A percentile compares a stretch with the other conserved stretches of the same genome.
Evolutionary conservation across 1,140 invertebrate genomes (phyloP).

Genomic region (Drosophila tani): DNA sequence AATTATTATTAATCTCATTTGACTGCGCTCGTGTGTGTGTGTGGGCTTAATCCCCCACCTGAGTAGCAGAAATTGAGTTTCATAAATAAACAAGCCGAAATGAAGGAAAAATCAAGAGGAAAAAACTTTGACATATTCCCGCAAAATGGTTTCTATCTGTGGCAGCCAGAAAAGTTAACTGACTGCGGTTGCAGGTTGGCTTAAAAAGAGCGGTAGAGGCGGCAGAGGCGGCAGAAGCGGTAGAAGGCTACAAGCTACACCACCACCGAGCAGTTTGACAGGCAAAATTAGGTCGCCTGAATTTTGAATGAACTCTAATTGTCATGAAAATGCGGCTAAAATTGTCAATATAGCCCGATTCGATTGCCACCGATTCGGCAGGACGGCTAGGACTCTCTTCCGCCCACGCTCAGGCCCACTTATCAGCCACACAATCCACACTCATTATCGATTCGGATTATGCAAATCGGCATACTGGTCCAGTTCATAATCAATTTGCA

Average conservation of each 20-base stretch:
- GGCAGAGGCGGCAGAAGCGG: neutral
- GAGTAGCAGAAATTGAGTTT: conserved; percentile 49
- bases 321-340: conserved; percentile 69
- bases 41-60: conserved; percentile 9
- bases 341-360: conserved; percentile 46
- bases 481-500: conserved; percentile 29
- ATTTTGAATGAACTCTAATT: conserved; percentile 77
- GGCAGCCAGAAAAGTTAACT: conserved; percentile 55
- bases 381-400: neutral
- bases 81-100: conserved; percentile 42
- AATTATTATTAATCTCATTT: conserved; percentile 81
- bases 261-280: conserved; percentile 41
- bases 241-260: neutral
- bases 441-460: conserved; percentile 48
- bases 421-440: conserved; percentile 28
- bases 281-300: conserved; percentile 69
- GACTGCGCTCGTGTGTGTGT: conserved; percentile 28
- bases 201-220: conserved; percentile 3
- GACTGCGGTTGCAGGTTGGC: conserved; percentile 45
- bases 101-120: conserved; percentile 21
- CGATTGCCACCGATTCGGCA: conserved; percentile 28
- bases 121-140: conserved; percentile 37
- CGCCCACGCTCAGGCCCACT: neutral
- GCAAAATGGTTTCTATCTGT: conserved; percentile 43
- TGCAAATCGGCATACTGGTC: conserved; percentile 32